A percentile compares a stretch with the other conserved stretches of the same genome.
These are phyloP conservation scores for Pogonognathellus flavescens DNA, from an alignment of 1,140 invertebrate genomes.

Conservation along the genomic window DNA sequence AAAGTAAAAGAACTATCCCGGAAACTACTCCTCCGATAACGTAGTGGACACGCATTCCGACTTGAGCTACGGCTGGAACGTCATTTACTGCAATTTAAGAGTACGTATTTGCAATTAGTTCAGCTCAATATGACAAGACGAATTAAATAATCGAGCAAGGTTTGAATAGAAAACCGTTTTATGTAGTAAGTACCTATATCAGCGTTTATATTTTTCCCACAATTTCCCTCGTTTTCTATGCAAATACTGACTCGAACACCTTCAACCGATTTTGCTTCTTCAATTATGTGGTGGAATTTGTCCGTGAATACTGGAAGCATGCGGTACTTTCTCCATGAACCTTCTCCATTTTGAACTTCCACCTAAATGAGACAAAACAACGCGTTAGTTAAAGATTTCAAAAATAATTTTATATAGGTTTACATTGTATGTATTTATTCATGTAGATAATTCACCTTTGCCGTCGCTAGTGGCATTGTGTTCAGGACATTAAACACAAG, in stretches of 20 bases:
- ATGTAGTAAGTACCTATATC: constrained; percentile 58
- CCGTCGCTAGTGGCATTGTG: constrained; percentile 77
- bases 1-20: constrained; percentile 83
- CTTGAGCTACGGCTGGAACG: constrained; percentile 65
- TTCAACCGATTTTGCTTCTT: constrained; percentile 61
- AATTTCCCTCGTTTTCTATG: constrained; percentile 62
- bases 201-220: constrained; percentile 66
- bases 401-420: no score
- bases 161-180: background rate
- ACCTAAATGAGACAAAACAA: background rate
- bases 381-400: constrained; percentile 44
- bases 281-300: constrained; percentile 62
- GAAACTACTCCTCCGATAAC: constrained; percentile 76
- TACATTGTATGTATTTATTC: constrained; percentile 46
- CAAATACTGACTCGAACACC: constrained; percentile 66
- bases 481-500: constrained; percentile 82
- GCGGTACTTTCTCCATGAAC: constrained; percentile 64
- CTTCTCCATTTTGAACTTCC: constrained; percentile 64
- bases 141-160: constrained; percentile 19
- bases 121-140: background rate
- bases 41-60: constrained; percentile 64
- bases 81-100: constrained; percentile 60
- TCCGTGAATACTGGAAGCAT: constrained; percentile 61
- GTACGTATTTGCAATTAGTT: constrained; percentile 3
- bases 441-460: constrained; percentile 66